phyloP scores from a whole-genome alignment of 2,797 vertebrate species.

The Thamnophis elegans region DNA sequence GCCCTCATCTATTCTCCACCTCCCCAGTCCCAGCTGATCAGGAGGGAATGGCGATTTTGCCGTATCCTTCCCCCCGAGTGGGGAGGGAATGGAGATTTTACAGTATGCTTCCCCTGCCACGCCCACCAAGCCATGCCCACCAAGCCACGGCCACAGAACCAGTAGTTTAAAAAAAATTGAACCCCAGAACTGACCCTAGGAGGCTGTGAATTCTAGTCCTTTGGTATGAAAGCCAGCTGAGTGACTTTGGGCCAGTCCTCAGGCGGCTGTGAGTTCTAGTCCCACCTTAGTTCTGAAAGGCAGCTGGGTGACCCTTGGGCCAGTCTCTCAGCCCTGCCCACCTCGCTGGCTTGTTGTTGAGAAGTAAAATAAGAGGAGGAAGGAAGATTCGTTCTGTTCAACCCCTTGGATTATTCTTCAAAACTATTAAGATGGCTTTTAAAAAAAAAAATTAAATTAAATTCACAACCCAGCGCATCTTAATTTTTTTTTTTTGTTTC shows the following conservation, averaged over 20 bases:
- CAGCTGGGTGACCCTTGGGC: not conserved
- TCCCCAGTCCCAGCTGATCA: too few relatives aligned
- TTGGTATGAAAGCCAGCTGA: not conserved
- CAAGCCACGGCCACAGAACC: too few relatives aligned
- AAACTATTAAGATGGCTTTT: not conserved
- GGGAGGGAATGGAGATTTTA: too few relatives aligned
- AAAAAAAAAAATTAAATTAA: too few relatives aligned
- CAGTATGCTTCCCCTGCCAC: too few relatives aligned
- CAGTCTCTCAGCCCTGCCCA: not conserved
- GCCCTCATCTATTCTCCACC: too few relatives aligned
- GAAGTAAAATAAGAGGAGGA: not conserved
- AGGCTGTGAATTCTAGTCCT: accelerated
- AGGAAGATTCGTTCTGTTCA: not conserved
- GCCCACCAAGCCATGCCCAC: too few relatives aligned
- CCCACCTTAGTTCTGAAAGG: not conserved
- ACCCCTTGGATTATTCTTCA: not conserved
- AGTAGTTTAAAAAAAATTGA: too few relatives aligned
- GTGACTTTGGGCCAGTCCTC: not conserved
- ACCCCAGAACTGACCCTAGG: too few relatives aligned
- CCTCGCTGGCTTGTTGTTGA: not conserved
- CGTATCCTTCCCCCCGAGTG: too few relatives aligned
- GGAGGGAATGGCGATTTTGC: too few relatives aligned
- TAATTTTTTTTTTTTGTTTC: not conserved
- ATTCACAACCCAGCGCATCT: not conserved
- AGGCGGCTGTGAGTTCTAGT: too few relatives aligned